Evolutionary conservation across 2,797 vertebrate species (phyloP), one percentile per base, ranked within the genome.

Genomic region (Acestrorhynchus altus): DNA sequence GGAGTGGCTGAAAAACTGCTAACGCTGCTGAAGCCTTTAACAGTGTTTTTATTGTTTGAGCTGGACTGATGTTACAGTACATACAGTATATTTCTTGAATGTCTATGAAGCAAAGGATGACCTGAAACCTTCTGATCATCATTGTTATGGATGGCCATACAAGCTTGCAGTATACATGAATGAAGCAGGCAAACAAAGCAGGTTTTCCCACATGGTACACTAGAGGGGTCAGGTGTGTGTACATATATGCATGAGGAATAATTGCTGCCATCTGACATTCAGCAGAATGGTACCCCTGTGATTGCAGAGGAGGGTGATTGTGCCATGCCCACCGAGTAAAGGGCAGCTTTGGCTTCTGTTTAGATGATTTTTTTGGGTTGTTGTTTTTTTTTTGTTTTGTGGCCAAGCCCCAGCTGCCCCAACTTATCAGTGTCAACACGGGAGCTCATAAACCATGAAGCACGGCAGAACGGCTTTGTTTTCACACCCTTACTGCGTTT

Each of bases 331-430:
- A 1, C 2, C 8, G 3, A 49, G 47, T 31, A n/a, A 42, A 72
- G 39, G 31, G 18, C 40, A 20, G 39, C 12, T 74, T 42, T 73
- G 42, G 20, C 40, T 16, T 83, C 65, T 76, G 28, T 46, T 74
- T 72, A 71, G 72, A 77, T 83, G 49, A 12, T 74, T 79, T 10
- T 87, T 81, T 85, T 51, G 81, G 71, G n/a, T n/a, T 22, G 42
- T 46, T 47, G 72, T 69, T 77, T 51, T n/a, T n/a, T n/a, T n/a
- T n/a, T n/a, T n/a, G n/a, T n/a, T n/a, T 42, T 83, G 68, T 65
- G 82, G 60, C 84, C 68, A 47, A 73, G 11, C 24, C 15, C 31
- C 78, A 81, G 79, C 84, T 91, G 88, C 85, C 87, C 87, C 82
- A 76, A 51, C 1, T 78, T 80, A 85, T 91, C 83, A 87, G 40